A percentile compares a stretch with the other conserved stretches of the same genome.
Evolutionary conservation across 2,113 vertebrate genomes (phyloP).

Genomic region (Arvicanthis niloticus): DNA sequence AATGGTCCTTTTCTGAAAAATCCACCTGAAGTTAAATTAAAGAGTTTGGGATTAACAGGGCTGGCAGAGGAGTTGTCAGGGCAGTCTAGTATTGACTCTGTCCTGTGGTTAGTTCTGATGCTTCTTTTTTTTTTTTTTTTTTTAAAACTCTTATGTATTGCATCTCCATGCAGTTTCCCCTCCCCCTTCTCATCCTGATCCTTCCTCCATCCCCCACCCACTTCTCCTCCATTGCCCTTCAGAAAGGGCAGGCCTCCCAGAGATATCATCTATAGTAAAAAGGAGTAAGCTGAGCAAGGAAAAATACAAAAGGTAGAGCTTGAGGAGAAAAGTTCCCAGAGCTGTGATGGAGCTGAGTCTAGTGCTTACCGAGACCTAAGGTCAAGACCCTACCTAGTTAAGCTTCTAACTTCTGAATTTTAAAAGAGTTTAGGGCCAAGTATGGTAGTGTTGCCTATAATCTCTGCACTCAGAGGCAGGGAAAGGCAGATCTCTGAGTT

Average conservation of each 20-base stretch:
- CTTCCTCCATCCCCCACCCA: background rate
- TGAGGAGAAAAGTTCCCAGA: background rate
- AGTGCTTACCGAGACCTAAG: background rate
- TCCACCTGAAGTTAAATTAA: background rate
- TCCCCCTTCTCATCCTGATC: background rate
- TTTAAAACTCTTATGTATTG: background rate
- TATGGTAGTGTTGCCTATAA: background rate
- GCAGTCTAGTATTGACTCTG: background rate
- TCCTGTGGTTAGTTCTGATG: background rate
- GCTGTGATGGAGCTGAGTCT: background rate
- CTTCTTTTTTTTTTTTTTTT: fast-evolving
- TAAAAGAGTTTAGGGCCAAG: background rate
- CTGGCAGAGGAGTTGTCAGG: background rate
- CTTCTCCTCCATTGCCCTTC: background rate
- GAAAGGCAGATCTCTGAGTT: background rate
- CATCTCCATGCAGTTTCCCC: background rate
- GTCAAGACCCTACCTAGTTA: background rate
- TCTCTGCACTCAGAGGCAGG: background rate
- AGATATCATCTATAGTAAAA: background rate
- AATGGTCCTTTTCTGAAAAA: background rate
- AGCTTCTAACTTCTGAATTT: background rate
- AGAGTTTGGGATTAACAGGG: background rate
- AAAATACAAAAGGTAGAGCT: background rate
- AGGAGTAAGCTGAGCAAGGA: background rate
- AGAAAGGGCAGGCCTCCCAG: background rate